These are phyloP conservation scores for Mechanitis mazaeus DNA, from an alignment of 2,888 invertebrate species.

Conservation along the genomic window DNA sequence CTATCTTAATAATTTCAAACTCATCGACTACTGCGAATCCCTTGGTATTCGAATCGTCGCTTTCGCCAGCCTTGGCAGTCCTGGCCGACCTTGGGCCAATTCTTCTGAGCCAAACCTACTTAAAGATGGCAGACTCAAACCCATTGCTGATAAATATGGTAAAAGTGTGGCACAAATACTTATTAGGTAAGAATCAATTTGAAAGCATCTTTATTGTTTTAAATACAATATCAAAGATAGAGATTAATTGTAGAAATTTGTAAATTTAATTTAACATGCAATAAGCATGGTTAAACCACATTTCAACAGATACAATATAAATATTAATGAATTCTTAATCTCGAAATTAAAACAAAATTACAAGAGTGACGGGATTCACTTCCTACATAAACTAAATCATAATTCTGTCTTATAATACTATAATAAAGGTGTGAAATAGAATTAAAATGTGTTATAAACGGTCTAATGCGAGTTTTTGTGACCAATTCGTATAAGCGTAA, in stretches of 20 bases:
- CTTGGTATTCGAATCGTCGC: conserved; percentile 82
- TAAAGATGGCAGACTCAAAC: conserved; percentile 18
- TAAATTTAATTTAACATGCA: too few species aligned
- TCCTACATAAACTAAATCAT: too few species aligned
- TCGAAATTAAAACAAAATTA: too few species aligned
- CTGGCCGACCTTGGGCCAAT: conserved; percentile 79
- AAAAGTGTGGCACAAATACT: neutral
- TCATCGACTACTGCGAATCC: conserved; percentile 80
- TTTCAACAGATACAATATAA: too few species aligned
- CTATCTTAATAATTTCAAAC: conserved; percentile 79
- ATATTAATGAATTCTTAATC: too few species aligned
- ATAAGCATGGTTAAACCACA: too few species aligned
- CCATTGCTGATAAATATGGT: conserved; percentile 15
- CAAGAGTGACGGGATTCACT: too few species aligned
- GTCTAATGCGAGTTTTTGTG: too few species aligned
- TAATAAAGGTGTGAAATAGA: too few species aligned
- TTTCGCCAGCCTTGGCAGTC: conserved; percentile 87
- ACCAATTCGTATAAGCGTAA: too few species aligned
- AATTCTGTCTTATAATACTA: neutral
- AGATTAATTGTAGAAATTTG: too few species aligned
- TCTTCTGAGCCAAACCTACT: conserved; percentile 48
- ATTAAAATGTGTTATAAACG: too few species aligned
- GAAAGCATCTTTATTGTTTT: conserved; percentile 16
- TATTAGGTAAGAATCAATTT: neutral
- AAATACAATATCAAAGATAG: neutral